Base-by-base conservation (phyloP, 1,140 invertebrate species). In the Tetramorium simillimum region DNA sequence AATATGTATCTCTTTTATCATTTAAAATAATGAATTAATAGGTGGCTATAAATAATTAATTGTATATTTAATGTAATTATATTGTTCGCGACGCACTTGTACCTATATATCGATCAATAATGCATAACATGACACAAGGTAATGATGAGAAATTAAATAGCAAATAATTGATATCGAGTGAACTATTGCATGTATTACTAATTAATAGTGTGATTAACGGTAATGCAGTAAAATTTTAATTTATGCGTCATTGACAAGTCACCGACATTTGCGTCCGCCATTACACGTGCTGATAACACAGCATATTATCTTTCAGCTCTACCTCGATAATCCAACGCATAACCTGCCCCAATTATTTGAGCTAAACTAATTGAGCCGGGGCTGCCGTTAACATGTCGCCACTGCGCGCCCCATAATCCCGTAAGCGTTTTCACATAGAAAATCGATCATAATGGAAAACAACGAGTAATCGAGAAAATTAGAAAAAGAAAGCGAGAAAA, bases 291-390 rank as follows among this genome's bases (percentile, higher is more conserved):
- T 73, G 69, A 82, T 82, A 82, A 75, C 40, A 82, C 40, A 82
- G 14, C 40, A 14, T 62, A 84, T 84, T 84, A 84, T 84, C 80
- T 60, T 84, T 84, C 18, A 51, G 14, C 40, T 28, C 18, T 24
- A 46, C 24, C 67, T 70, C 40, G 69, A 84, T 84, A 84, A 84
- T 84, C 80, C 69, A 40, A 84, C 80, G 40, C 53, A 21, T 82
- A 73, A 73, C 53, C 21, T 37, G 24, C 40, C 33, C 16, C 51
- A 58, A 78, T 87, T 89, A 88, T 89, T 80, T 70, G 51, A 56
- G 60, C 73, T 70, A 87, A 88, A 75, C 75, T 88, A 89, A 88
- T 89, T 88, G 86, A 78, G 53, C 18, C 21, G 24, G 18, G 46
- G 56, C 28, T 49, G 49, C 33, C 62, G 56, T 76, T 85, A 67